A percentile compares a stretch with the other conserved stretches of the same genome.
Conservation (phyloP, 2,113 vertebrate species). For the Argyrosomus japonicus region DNA sequence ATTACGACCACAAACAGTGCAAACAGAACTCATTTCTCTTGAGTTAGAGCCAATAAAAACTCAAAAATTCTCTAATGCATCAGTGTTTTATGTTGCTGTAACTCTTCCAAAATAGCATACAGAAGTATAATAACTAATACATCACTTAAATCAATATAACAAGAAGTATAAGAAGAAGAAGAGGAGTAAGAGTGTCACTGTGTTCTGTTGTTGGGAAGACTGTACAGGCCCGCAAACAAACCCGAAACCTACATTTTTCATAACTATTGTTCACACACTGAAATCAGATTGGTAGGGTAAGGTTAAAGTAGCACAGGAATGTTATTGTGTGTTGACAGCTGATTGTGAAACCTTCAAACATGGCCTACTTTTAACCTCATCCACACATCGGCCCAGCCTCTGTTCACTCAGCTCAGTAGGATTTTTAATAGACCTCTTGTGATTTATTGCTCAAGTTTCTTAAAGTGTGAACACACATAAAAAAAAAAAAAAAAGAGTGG, state of each 20-base stretch:
- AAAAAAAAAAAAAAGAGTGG: not conserved
- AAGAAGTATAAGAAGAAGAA: not conserved
- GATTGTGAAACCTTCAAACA: constrained; percentile 10
- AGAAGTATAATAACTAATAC: not conserved
- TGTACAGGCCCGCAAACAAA: constrained; percentile 10
- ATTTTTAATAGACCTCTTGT: constrained; percentile 29
- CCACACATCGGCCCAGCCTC: constrained; percentile 5
- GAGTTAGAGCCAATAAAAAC: not conserved
- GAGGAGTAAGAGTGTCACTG: not conserved
- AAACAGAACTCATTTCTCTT: not conserved
- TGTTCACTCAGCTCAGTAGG: constrained; percentile 5
- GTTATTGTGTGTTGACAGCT: not conserved
- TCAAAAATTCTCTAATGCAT: not conserved
- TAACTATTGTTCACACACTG: not conserved
- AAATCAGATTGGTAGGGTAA: not conserved
- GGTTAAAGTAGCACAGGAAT: not conserved
- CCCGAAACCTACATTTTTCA: not conserved
- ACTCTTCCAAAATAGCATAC: not conserved
- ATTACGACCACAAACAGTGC: not conserved
- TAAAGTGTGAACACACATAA: constrained; percentile 10
- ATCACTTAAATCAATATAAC: not conserved
- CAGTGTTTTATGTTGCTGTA: not conserved
- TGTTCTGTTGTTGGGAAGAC: not conserved
- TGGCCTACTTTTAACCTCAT: not conserved
- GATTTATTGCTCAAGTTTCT: constrained; percentile 34